Conservation (phyloP, 2,113 vertebrate species). For the Arvicanthis niloticus region DNA sequence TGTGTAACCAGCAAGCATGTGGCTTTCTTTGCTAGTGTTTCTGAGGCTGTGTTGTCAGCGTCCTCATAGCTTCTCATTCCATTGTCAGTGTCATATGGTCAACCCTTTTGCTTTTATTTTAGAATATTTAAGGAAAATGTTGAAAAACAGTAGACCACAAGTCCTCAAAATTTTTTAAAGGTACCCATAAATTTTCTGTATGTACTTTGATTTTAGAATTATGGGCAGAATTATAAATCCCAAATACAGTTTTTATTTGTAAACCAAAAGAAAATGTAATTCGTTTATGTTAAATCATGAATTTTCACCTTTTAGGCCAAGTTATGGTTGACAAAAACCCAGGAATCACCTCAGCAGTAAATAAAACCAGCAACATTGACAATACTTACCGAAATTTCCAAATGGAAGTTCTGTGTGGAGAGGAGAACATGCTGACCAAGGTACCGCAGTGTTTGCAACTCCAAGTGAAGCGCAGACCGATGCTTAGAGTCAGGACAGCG, state of each 20-base stretch:
- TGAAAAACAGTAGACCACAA: not conserved
- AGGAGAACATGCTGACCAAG: conserved; percentile 93
- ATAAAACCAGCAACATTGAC: conserved; percentile 95
- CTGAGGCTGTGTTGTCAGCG: conserved; percentile 29
- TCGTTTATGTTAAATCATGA: conserved; percentile 44
- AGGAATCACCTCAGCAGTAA: conserved; percentile 96
- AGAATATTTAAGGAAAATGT: conserved; percentile 31
- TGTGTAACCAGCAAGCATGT: not conserved
- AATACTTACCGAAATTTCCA: conserved; percentile 96
- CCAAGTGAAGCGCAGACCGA: not conserved
- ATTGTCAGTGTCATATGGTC: not conserved
- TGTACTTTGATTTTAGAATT: conserved; percentile 45
- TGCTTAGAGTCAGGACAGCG: conserved; percentile 13
- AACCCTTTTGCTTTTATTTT: conserved; percentile 13
- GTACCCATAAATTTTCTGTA: not conserved
- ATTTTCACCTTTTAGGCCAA: conserved; percentile 85
- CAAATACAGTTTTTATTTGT: conserved; percentile 23
- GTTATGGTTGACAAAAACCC: conserved; percentile 98
- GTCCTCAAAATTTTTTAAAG: not conserved
- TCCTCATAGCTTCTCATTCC: not conserved
- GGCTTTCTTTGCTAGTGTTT: conserved; percentile 6
- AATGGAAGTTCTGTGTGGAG: conserved; percentile 96
- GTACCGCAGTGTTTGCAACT: conserved; percentile 61
- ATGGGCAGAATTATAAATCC: not conserved
- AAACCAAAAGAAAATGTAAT: conserved; percentile 49